Base-by-base conservation (phyloP, 2,113 vertebrate species). In the Poeciliopsis prolifica region DNA sequence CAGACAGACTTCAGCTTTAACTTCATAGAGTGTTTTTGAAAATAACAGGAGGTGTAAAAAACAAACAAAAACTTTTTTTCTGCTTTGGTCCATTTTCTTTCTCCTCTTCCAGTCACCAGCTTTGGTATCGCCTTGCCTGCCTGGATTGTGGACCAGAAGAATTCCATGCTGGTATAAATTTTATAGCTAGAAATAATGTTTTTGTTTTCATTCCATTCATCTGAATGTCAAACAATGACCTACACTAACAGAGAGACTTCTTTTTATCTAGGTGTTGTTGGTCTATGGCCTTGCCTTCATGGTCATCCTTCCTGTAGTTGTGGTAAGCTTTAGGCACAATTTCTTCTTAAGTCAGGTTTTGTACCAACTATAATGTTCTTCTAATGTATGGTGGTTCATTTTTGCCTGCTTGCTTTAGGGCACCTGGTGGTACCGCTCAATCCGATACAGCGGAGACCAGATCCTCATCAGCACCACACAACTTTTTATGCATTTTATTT, bases 371-470 rank as follows among this genome's bases (percentile, higher is more conserved):
- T 54, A 2, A 54, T 10, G 3, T 44, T 33, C 40, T 30, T 0
- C 30, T 9, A 5, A 8, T 37, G 60, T 11, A 40, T 0, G 64
- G 4, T 12, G 0, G 24, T 26, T 68, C 26, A 12, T 6, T 7
- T 69, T 40, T 19, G 7, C 3, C 0, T 31, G 3, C 33, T 0
- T 81, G 54, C 79, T 29, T 15, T 80, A 99, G 98, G 98, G 98
- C n/a, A 98, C 97, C 8, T 99, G 98, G 98, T 99, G 98, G 98
- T 99, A 99, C 90, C 96, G 98, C 66, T 99, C 98, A 8, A 99
- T 99, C 88, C 95, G 97, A 68, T 99, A 99, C 72, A 99, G 97
- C 8, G 97, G 98, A 40, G 98, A 99, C 84, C 98, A 99, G 92
- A 99, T 99, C 93, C 96, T 99, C 87, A 98, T 99, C 77, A 96